Percentiles rank a stretch among this genome's conserved stretches.
Evolutionary conservation across 2,113 vertebrate genomes (phyloP).

Genomic region (Osmerus eperlanus): DNA sequence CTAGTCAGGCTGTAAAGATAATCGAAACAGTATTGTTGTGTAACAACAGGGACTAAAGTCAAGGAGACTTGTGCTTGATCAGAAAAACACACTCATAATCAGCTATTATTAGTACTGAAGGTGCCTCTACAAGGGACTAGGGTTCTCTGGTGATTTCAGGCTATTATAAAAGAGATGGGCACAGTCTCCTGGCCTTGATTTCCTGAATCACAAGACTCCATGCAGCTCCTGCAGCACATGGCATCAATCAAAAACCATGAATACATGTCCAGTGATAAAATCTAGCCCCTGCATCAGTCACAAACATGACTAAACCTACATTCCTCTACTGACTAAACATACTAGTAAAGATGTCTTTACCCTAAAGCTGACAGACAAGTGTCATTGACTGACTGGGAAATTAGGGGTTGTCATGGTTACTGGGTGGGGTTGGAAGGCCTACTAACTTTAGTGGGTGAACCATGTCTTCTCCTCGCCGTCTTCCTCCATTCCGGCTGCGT

Average conservation of each 20-base stretch:
- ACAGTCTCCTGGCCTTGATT: background rate
- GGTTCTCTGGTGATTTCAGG: background rate
- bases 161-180: background rate
- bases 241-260: background rate
- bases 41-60: no score
- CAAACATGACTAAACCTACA: no score
- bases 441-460: conserved; percentile 96
- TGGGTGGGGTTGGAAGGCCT: background rate
- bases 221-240: background rate
- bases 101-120: background rate
- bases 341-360: no score
- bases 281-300: background rate
- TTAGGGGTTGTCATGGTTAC: no score
- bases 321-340: no score
- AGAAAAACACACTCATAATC: background rate
- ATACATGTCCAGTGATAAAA: no score
- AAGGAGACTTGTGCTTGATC: no score
- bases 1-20: background rate
- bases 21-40: no score
- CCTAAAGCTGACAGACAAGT: no score
- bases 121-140: background rate
- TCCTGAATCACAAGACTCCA: background rate
- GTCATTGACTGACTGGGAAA: no score
- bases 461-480: conserved; percentile 96
- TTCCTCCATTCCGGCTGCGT: conserved; percentile 89